Evolutionary conservation across 1,140 invertebrate species (phyloP), one percentile per base, ranked within the genome.

Genomic region (Olivierus martensii): DNA sequence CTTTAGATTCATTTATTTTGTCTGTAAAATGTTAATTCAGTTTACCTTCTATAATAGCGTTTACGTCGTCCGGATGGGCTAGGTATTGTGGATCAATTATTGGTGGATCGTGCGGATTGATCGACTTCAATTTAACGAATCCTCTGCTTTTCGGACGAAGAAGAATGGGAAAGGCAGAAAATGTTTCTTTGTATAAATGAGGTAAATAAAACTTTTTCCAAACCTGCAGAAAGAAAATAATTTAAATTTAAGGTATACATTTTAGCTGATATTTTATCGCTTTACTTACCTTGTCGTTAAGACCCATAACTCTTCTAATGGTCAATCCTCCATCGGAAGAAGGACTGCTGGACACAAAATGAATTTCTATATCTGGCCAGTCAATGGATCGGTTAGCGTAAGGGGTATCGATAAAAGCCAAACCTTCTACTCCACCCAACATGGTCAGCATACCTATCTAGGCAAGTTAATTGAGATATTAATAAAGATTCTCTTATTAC

Each of bases 351-450:
- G 86, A 88, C n/a, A 89, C 77, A 59, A 92, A 91, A 63, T 92
- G 89, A 56, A 93, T 82, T 59, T 93, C 87, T 35, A 92, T 88
- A 62, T 94, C 89, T 0, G 89, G 89, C 65, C 80, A 91, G 63
- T 93, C 87, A 3, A 87, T 75, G 0, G 80, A 76, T 0, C 74
- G 75, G 60, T 94, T 93, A 0, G 77, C 81, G 65, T 79, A 87
- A 65, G 89, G 91, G 0, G 88, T 93, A 46, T 89, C 89, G 3
- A 66, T 81, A 67, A 89, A 94, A 1, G 79, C 88, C 3, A 93
- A 63, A 2, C 87, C 88, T 69, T 94, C 89, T 0, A 92, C 87
- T 0, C 88, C 89, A 0, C 89, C 89, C 60, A 91, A 73, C 0
- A 92, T 82, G 0, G 88, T 92, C 4, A 92, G 63, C 0, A 88